These are phyloP conservation scores for Neosilurus hyrtlii DNA, from an alignment of 2,797 vertebrate genomes.

Conservation along the genomic window DNA sequence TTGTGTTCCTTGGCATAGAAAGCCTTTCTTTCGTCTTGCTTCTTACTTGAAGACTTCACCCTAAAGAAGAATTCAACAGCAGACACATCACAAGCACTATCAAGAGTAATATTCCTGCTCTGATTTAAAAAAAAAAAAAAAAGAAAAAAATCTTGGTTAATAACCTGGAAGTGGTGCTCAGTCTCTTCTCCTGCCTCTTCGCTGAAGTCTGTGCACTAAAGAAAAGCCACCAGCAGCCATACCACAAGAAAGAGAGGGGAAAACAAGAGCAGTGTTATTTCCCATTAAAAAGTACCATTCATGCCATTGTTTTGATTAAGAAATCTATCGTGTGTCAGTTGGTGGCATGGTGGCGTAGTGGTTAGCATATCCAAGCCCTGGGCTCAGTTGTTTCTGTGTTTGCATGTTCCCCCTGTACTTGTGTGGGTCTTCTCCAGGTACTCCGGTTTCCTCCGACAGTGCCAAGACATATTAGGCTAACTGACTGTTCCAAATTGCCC, in stretches of 20 bases:
- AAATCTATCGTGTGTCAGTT: background rate
- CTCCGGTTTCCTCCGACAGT: too few relatives aligned
- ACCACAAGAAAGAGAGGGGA: background rate
- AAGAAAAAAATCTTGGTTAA: background rate
- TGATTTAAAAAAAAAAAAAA: background rate
- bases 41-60: constrained; percentile 71
- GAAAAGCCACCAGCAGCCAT: background rate
- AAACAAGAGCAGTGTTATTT: background rate
- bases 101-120: background rate
- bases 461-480: too few relatives aligned
- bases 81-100: background rate
- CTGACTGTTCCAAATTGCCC: too few relatives aligned
- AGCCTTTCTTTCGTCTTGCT: constrained; percentile 79
- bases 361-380: too few relatives aligned
- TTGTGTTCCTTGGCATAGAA: constrained; percentile 83
- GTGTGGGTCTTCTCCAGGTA: too few relatives aligned
- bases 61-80: constrained; percentile 41
- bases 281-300: background rate
- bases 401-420: too few relatives aligned
- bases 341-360: too few relatives aligned
- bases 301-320: background rate
- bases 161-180: constrained; percentile 1
- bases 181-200: constrained; percentile 11
- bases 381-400: too few relatives aligned
- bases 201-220: background rate